These are phyloP conservation scores for Parascotia fuliginaria DNA, from an alignment of 2,888 invertebrate species.

Conservation along the genomic window DNA sequence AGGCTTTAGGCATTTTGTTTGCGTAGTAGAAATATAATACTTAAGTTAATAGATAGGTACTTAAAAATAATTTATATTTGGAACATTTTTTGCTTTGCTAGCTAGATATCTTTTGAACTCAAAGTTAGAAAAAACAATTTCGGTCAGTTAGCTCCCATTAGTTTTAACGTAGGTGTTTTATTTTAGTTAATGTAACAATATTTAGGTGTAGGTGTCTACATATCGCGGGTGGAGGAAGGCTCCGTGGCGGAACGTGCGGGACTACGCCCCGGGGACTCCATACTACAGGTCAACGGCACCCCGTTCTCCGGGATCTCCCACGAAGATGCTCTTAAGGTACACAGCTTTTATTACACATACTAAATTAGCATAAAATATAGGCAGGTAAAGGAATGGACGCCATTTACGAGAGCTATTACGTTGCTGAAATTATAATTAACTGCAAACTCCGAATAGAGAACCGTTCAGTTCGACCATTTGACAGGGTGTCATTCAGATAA, in stretches of 20 bases:
- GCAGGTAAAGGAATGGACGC: slow-evolving; percentile 20
- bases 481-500: too few relatives aligned
- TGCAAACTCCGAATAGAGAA: too few relatives aligned
- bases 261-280: slow-evolving; percentile 96
- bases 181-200: slow-evolving; percentile 55
- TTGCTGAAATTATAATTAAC: too few relatives aligned
- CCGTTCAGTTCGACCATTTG: too few relatives aligned
- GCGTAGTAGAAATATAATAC: too few relatives aligned
- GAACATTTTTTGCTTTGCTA: too few relatives aligned
- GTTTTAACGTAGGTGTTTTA: slow-evolving; percentile 36
- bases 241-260: slow-evolving; percentile 96
- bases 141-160: slow-evolving; percentile 17
- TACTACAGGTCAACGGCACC: slow-evolving; percentile 97
- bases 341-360: slow-evolving; percentile 9
- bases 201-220: slow-evolving; percentile 95
- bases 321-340: slow-evolving; percentile 95
- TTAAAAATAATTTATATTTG: too few relatives aligned
- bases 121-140: slow-evolving; percentile 1
- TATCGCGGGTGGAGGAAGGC: slow-evolving; percentile 95
- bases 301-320: slow-evolving; percentile 97
- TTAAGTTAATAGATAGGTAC: too few relatives aligned
- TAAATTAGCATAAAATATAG: background rate
- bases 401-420: too few relatives aligned
- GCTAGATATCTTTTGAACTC: too few relatives aligned
- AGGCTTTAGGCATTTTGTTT: too few relatives aligned